Percentiles rank a stretch among this genome's conserved stretches.
Evolutionary conservation across 2,113 vertebrate species (phyloP).

Genomic region (Amphiprion ocellaris): DNA sequence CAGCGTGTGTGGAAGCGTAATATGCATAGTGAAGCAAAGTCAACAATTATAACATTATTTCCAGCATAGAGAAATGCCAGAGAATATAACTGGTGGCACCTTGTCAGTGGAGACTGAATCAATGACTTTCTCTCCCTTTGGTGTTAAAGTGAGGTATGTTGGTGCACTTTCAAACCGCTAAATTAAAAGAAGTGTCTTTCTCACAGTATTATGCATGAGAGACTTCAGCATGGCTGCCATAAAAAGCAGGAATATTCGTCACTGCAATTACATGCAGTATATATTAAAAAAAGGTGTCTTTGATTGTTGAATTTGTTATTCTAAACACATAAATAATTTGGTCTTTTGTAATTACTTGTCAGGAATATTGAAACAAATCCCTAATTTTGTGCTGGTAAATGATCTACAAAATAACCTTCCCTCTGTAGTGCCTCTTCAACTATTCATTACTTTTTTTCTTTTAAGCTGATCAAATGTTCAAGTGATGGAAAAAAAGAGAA

Average conservation of each 20-base stretch:
- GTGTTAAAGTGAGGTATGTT: slow-evolving; percentile 73
- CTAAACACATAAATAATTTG: slow-evolving; percentile 28
- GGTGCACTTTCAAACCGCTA: slow-evolving; percentile 69
- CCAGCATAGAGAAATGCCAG: slow-evolving; percentile 77
- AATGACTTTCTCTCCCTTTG: slow-evolving; percentile 74
- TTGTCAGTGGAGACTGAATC: slow-evolving; percentile 78
- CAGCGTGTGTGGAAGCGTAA: slow-evolving; percentile 77
- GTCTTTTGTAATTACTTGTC: slow-evolving; percentile 25
- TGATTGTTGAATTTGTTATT: slow-evolving; percentile 48
- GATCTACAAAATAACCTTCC: slow-evolving; percentile 2
- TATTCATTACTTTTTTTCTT: slow-evolving; percentile 18
- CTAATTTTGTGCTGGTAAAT: slow-evolving; percentile 24
- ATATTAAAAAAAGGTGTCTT: slow-evolving; percentile 25
- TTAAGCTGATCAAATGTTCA: slow-evolving; percentile 26
- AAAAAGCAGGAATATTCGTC: slow-evolving; percentile 59
- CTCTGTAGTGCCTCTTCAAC: not conserved
- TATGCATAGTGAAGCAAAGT: slow-evolving; percentile 80
- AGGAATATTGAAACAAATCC: slow-evolving; percentile 4
- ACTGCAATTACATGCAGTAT: slow-evolving; percentile 26
- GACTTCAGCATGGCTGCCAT: slow-evolving; percentile 60
- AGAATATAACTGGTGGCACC: slow-evolving; percentile 79
- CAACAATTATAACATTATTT: slow-evolving; percentile 85
- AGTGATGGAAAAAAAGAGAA: slow-evolving; percentile 3
- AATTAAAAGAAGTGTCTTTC: slow-evolving; percentile 73
- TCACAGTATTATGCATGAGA: slow-evolving; percentile 65